phyloP scores from a whole-genome alignment of 2,113 vertebrate species.

The Seriola dumerili region DNA sequence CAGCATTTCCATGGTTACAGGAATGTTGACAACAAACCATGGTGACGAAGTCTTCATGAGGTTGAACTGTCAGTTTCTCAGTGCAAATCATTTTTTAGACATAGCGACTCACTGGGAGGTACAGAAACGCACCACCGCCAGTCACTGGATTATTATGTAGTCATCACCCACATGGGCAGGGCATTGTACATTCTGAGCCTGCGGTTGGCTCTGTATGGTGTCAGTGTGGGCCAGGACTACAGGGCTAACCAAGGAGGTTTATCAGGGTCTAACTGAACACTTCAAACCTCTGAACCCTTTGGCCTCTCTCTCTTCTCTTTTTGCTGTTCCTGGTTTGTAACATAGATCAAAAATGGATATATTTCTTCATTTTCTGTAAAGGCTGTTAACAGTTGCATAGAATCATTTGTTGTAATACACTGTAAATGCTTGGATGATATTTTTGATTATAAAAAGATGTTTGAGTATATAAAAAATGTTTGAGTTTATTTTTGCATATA shows the following conservation, averaged over 20 bases:
- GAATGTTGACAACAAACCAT: slow-evolving; percentile 45
- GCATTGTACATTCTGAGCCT: slow-evolving; percentile 43
- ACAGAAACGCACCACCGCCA: slow-evolving; percentile 37
- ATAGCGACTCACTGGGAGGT: slow-evolving; percentile 27
- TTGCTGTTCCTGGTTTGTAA: slow-evolving; percentile 78
- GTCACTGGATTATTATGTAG: slow-evolving; percentile 70
- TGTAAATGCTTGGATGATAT: slow-evolving; percentile 87
- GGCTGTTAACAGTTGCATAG: slow-evolving; percentile 82
- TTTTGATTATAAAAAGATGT: slow-evolving; percentile 83
- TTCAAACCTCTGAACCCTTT: slow-evolving; percentile 44
- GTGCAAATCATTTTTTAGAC: slow-evolving; percentile 58
- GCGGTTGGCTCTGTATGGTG: slow-evolving; percentile 40
- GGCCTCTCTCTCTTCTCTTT: slow-evolving; percentile 65
- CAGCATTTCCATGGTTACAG: slow-evolving; percentile 46
- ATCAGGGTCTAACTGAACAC: slow-evolving; percentile 70
- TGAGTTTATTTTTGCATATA: slow-evolving; percentile 37
- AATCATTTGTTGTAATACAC: slow-evolving; percentile 84
- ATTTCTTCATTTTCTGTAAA: slow-evolving; percentile 86
- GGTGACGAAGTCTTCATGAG: slow-evolving; percentile 49
- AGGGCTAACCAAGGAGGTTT: slow-evolving; percentile 60
- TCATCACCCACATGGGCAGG: slow-evolving; percentile 50
- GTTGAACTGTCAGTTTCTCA: slow-evolving; percentile 42
- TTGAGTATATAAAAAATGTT: slow-evolving; percentile 54
- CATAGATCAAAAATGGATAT: slow-evolving; percentile 76
- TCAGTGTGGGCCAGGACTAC: slow-evolving; percentile 56